Percentiles rank a stretch among this genome's conserved stretches.
Conservation (phyloP, 2,888 invertebrate genomes). For the Synanthedon formicaeformis region DNA sequence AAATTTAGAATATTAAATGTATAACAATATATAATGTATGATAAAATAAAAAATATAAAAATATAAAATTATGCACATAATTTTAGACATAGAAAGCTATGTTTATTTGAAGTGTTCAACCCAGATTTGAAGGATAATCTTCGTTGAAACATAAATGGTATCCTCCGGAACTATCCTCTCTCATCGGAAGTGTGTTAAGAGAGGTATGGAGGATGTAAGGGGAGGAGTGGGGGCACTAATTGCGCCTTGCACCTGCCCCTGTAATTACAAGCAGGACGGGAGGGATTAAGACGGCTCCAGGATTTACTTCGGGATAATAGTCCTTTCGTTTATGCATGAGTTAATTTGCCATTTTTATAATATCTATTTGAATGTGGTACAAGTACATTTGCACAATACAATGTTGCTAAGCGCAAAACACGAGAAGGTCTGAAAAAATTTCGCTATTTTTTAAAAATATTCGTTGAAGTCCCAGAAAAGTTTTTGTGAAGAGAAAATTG, state of each 20-base stretch:
- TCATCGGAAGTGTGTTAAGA: constrained; percentile 4
- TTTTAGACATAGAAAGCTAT: too few relatives aligned
- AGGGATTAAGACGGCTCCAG: background rate
- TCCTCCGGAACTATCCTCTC: constrained; percentile 1
- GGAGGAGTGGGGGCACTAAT: constrained; percentile 4
- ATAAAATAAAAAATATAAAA: too few relatives aligned
- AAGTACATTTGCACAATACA: too few relatives aligned
- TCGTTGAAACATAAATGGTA: constrained; percentile 12
- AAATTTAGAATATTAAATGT: too few relatives aligned
- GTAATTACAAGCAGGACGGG: constrained; percentile 5
- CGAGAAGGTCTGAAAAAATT: too few relatives aligned
- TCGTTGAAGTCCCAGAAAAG: too few relatives aligned
- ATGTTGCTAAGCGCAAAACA: too few relatives aligned
- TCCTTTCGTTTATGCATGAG: background rate
- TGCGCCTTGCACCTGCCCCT: constrained; percentile 3
- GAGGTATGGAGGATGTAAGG: background rate
- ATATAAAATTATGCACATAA: too few relatives aligned
- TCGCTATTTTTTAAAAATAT: too few relatives aligned
- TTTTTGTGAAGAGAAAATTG: too few relatives aligned
- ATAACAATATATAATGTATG: too few relatives aligned
- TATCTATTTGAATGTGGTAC: background rate
- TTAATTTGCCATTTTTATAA: background rate
- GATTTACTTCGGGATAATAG: background rate
- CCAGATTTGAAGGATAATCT: background rate
- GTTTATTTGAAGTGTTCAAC: too few relatives aligned